Base-by-base conservation (phyloP, 2,797 vertebrate species). In the Malacoraja senta region DNA sequence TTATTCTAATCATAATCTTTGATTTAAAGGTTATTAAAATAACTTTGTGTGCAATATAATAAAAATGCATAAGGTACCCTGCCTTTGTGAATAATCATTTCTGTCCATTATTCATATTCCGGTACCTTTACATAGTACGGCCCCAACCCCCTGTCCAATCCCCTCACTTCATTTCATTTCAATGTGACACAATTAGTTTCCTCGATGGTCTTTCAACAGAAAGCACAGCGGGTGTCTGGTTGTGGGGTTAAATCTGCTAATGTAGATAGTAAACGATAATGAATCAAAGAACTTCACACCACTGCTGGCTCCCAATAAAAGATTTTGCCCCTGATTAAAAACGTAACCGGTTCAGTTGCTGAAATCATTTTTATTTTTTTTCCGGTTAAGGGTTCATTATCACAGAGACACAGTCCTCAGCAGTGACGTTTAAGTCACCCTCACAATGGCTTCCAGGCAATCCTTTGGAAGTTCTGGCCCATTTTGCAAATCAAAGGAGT, bases 21-120 rank as follows among this genome's bases (percentile, higher is more conserved):
- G 84, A 68, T 88, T 88, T 88, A 88, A 68, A 65, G 61, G 84
- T 88, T 68, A 88, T 88, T 88, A 88, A 88, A 88, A 68, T 88
- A 68, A 68, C 84, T 32, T 68, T 88, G 84, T 88, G 84, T 68
- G 84, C n/a, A 35, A 68, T 63, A 88, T 68, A 68, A 88, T 88
- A 88, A 88, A 88, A 88, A 68, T 88, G 84, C 63, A 68, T 35
- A 88, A 88, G 63, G n/a, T 68, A 88, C 35, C 84, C 84, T 88
- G 61, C n/a, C n/a, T 68, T 74, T 88, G 84, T 88, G 84, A 88
- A 88, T 88, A 86, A 88, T 88, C 63, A 88, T n/a, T 65, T 35
- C 84, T 68, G 84, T 68, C 65, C 65, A 88, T 88, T 68, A 65
- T 88, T 88, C 84, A 88, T 88, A 88, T 88, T 38, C 35, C 84